Base-by-base conservation (phyloP, 2,888 invertebrate species). In the Hirtodrosophila histrioides region DNA sequence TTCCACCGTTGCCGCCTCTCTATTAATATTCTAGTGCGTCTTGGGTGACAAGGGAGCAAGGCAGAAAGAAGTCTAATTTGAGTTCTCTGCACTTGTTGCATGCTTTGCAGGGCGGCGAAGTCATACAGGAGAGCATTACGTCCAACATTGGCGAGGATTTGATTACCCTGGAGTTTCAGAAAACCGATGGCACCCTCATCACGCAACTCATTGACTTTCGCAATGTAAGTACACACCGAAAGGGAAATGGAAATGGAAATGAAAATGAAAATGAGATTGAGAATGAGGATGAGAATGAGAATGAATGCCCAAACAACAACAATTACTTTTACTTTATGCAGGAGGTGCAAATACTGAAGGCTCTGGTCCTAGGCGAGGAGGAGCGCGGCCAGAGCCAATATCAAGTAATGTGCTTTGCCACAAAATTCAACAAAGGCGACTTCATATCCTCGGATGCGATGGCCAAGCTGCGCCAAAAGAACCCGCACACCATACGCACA, bases 381-480 rank as follows among this genome's bases (percentile, higher is more conserved):
- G 98, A 98, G 90, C 93, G 97, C 51, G 97, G 97, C 0, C 97
- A 98, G 91, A 95, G 94, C 86, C 96, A 96, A 69, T 95, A 96
- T 90, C 97, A 97, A 92, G 96, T 96, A 4, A 94, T 98, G 92
- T 98, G 98, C 91, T 98, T 98, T 91, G 94, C 98, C 9, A 96
- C 96, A 55, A 96, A 97, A 89, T 96, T 97, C 83, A 95, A 95
- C 55, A 97, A 97, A 92, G 96, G 97, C 78, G 97, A 98, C 88
- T 98, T 98, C 90, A 98, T 98, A 88, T 97, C 98, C 4, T 96
- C 98, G 4, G 98, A 98, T 92, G 98, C 98, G 17, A 98, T 98
- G 97, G 96, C 98, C 35, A 98, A 98, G 91, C 92, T 98, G 50
- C 93, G 98, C 91, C 98, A 98, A 92, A 94, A 94, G 93, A 97